Evolutionary conservation across 1,140 invertebrate species (phyloP), one percentile per base, ranked within the genome.

Genomic region (Druon quercuslanigerum): DNA sequence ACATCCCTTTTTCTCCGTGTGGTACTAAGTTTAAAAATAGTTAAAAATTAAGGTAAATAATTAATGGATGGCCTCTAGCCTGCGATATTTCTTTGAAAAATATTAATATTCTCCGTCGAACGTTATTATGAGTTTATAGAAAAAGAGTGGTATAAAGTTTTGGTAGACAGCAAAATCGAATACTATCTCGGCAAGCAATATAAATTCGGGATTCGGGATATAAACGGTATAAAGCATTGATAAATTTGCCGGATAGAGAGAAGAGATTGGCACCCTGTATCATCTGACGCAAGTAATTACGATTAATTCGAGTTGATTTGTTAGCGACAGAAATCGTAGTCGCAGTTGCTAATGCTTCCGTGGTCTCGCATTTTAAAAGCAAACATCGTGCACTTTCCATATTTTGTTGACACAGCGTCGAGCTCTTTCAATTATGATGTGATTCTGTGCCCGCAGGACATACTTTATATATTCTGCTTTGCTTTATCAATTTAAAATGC

Each of bases 281-380:
- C 80, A 83, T 84, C 79, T 75, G 73, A 74, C 76, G 33, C 50
- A 51, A 72, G 81, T 86, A 88, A 90, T 89, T 89, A 86, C 71
- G 75, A 82, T 87, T 87, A 88, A 90, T 88, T 86, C 84, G 77
- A 83, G 82, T 87, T 87, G 83, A 88, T 89, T 87, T 81, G 83
- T 85, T 84, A 79, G 75, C 76, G 83, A 70, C 77, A 81, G 74
- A 83, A 87, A 88, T 87, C 81, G 79, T 84, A 79, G 74, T 56
- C 17, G 13, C 12, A 66, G 73, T 66, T 66, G 14, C 25, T 33
- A 33, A 33, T 33, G 25, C 60, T 66, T 40, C 13, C 16, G 60
- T 25, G 57, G 11, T 60, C 57, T 14, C 57, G 12, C 7, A 40
- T 66, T 66, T 66, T 40, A 40, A 66, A 66, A 66, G 33, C 60